Conservation (phyloP, 2,888 invertebrate genomes). For the Caradrina clavipalpis region DNA sequence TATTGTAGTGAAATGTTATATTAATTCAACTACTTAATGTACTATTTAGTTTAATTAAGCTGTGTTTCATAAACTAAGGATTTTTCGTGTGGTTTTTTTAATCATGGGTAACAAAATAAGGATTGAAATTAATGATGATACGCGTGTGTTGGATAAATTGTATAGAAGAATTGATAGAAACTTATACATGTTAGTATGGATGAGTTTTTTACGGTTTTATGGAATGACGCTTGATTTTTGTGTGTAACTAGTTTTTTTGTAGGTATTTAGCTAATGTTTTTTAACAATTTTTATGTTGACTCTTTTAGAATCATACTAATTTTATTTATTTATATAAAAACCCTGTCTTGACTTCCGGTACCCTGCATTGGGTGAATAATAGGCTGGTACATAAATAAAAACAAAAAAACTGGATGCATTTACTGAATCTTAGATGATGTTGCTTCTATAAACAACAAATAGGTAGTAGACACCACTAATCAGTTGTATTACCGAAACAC, state of each 20-base stretch:
- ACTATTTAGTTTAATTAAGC: constrained; percentile 15
- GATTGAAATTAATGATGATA: constrained; percentile 19
- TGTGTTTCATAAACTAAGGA: constrained; percentile 32
- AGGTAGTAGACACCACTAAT: too few species aligned
- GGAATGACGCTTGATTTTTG: constrained; percentile 32
- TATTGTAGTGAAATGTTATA: constrained; percentile 62
- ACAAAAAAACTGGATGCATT: too few species aligned
- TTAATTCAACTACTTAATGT: constrained; percentile 38
- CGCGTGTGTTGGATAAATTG: constrained; percentile 21
- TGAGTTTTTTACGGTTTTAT: constrained; percentile 11
- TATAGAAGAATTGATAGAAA: constrained; percentile 19
- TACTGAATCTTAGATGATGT: too few species aligned
- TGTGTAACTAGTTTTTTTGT: not conserved
- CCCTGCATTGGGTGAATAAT: too few species aligned
- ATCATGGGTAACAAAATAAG: constrained; percentile 36
- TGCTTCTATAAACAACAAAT: too few species aligned
- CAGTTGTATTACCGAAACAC: too few species aligned
- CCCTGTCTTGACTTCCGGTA: too few species aligned
- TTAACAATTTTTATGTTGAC: constrained; percentile 7
- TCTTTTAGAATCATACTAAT: constrained; percentile 15
- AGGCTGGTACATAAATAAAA: too few species aligned
- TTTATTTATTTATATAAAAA: too few species aligned
- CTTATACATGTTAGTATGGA: constrained; percentile 15
- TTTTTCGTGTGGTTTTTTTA: not conserved
- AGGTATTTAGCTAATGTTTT: constrained; percentile 8